Evolutionary conservation across 2,888 invertebrate genomes (phyloP).

Genomic region (Augiades crinisus): DNA sequence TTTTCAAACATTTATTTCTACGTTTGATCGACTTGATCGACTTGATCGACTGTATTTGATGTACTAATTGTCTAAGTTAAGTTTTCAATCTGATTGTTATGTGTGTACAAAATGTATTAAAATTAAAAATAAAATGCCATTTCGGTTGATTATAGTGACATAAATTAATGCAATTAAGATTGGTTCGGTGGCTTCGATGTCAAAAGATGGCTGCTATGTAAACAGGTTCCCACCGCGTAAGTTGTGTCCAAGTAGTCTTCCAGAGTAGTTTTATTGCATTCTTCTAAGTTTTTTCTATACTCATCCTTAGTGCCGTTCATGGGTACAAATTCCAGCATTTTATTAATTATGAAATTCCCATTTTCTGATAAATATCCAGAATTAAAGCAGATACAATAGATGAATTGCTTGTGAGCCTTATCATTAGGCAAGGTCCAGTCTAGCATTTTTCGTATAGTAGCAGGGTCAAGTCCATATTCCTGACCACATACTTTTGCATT

Average conservation of each 20-base stretch:
- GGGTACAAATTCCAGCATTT: not conserved
- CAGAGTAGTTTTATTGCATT: conserved; percentile 3
- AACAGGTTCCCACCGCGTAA: not conserved
- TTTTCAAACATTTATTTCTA: too few species aligned
- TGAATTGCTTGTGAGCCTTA: conserved; percentile 18
- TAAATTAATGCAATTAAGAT: too few species aligned
- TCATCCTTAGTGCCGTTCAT: not conserved
- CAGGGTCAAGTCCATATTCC: not conserved
- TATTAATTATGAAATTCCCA: conserved; percentile 18
- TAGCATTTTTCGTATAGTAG: not conserved
- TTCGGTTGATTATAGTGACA: not conserved
- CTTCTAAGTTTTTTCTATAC: not conserved
- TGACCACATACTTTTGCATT: not conserved
- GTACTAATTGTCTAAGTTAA: not conserved
- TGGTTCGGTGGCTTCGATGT: too few species aligned
- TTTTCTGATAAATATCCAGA: conserved; percentile 14
- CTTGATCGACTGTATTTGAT: too few species aligned
- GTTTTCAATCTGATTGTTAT: too few species aligned
- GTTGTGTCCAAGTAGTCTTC: not conserved
- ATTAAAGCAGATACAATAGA: conserved; percentile 17
- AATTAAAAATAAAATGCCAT: not conserved
- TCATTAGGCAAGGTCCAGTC: conserved; percentile 15
- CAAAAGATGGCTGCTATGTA: too few species aligned
- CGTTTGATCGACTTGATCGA: too few species aligned
- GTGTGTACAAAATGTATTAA: too few species aligned